A percentile compares a stretch with the other conserved stretches of the same genome.
Conservation (phyloP, 2,797 vertebrate species). For the Loris lydekkerianus region DNA sequence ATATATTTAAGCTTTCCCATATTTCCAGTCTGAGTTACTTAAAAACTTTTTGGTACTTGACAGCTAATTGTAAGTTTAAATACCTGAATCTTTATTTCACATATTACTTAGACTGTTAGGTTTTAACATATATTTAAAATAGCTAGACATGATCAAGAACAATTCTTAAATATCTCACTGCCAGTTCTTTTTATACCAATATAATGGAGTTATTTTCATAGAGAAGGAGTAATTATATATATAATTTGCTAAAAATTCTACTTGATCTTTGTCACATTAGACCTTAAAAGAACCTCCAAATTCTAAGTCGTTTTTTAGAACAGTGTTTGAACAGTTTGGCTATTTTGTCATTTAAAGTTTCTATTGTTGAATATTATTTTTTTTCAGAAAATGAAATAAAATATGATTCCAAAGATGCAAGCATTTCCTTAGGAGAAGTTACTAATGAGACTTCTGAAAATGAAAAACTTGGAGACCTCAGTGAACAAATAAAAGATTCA, state of each 20-base stretch:
- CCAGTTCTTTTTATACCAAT: conserved; percentile 36
- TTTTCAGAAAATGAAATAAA: conserved; percentile 84
- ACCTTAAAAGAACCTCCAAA: conserved; percentile 66
- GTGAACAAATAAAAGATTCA: conserved; percentile 77
- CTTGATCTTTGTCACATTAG: conserved; percentile 56
- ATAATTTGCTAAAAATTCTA: conserved; percentile 62
- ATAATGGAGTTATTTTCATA: conserved; percentile 55
- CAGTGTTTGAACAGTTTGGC: conserved; percentile 69
- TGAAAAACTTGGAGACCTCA: conserved; percentile 71
- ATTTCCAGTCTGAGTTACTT: conserved; percentile 47
- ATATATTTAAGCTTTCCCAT: conserved; percentile 53
- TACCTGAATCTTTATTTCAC: conserved; percentile 32
- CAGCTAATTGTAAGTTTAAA: conserved; percentile 44
- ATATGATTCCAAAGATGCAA: conserved; percentile 70
- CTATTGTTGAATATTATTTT: conserved; percentile 68
- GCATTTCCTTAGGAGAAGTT: conserved; percentile 77
- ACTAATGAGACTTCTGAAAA: conserved; percentile 73
- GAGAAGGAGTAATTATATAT: background rate
- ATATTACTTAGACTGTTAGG: conserved; percentile 61
- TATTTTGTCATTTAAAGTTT: conserved; percentile 63
- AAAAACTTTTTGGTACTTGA: conserved; percentile 30
- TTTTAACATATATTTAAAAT: conserved; percentile 52
- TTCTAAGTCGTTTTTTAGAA: conserved; percentile 72
- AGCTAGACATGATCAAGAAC: conserved; percentile 38
- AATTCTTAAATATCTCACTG: conserved; percentile 54